Conservation (phyloP, 2,113 vertebrate species). For the Ptychochromis oligacanthus region DNA sequence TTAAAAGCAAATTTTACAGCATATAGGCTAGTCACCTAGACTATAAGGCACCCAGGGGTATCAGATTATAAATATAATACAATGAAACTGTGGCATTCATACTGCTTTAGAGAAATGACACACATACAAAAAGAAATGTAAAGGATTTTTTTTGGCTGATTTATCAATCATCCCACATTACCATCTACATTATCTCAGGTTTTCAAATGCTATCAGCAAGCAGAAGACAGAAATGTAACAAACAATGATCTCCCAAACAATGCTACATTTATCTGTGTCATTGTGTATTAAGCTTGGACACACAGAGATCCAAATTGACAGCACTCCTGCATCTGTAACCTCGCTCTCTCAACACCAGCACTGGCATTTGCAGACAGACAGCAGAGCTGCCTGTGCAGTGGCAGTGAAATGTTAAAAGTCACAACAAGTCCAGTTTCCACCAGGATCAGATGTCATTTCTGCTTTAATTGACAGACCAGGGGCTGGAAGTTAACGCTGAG, state of each 20-base stretch:
- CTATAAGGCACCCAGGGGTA: conserved; percentile 41
- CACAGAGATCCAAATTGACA: conserved; percentile 18
- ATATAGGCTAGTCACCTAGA: conserved; percentile 49
- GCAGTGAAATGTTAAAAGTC: conserved; percentile 60
- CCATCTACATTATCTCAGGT: conserved; percentile 45
- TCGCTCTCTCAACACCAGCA: conserved; percentile 19
- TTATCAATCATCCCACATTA: conserved; percentile 45
- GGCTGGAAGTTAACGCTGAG: conserved; percentile 56
- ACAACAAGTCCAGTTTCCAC: conserved; percentile 51
- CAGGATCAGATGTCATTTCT: neutral
- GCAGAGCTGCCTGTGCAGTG: conserved; percentile 22
- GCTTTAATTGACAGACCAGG: conserved; percentile 73
- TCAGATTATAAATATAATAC: conserved; percentile 74
- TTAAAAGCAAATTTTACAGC: conserved; percentile 51
- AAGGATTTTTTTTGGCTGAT: conserved; percentile 62
- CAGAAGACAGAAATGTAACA: conserved; percentile 57
- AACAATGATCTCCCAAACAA: conserved; percentile 16
- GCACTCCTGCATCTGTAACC: conserved; percentile 35
- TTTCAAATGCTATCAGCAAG: conserved; percentile 53
- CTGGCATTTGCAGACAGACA: conserved; percentile 23
- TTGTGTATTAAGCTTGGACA: conserved; percentile 16
- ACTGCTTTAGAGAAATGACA: conserved; percentile 29
- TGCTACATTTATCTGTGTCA: conserved; percentile 60
- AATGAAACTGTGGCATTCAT: conserved; percentile 30
- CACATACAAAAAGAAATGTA: conserved; percentile 67